Base-by-base conservation (phyloP, 2,113 vertebrate species). In the Lanius ludovicianus region DNA sequence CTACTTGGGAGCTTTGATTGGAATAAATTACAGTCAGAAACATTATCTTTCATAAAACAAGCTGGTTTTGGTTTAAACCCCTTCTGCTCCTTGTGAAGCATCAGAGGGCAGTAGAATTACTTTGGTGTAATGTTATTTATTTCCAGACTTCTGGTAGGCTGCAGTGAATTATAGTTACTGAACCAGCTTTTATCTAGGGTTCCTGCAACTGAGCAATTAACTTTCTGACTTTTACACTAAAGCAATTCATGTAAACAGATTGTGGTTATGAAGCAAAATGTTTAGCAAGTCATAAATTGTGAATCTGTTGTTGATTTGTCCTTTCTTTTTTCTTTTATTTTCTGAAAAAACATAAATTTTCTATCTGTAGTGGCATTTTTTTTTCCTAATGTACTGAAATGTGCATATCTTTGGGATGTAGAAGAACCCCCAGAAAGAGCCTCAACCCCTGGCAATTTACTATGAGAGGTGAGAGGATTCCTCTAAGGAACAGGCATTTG, bases 161-260 rank as follows among this genome's bases (percentile, higher is more conserved):
- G 25, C n/a, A 92, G 79, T 93, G 68, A 93, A 70, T 93, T 95
- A 93, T 50, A 94, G 94, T 94, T 97, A 89, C 93, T 87, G 68
- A 77, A 80, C 65, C 90, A 94, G 84, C 93, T 96, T 97, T 97
- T 97, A 96, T 97, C 71, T 96, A 92, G 88, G 68, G 75, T 73
- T 97, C 84, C 91, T 96, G 88, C 56, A 93, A 95, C 39, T 12
- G 50, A 96, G 84, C 97, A 97, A 97, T 97, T 98, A 97, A 94
- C 97, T 92, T 97, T 89, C 65, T 92, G 80, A 96, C 91, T 97
- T 87, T 95, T 85, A 81, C 42, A 69, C 81, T 94, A 80, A 96
- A 83, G 67, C 47, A 94, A 71, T 67, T 62, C 28, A 75, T 82
- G 91, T 96, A 95, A 97, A 97, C 94, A 97, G 95, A 96, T 89